These are phyloP conservation scores for Pollenia amentaria DNA, from an alignment of 2,888 invertebrate species.

Conservation along the genomic window DNA sequence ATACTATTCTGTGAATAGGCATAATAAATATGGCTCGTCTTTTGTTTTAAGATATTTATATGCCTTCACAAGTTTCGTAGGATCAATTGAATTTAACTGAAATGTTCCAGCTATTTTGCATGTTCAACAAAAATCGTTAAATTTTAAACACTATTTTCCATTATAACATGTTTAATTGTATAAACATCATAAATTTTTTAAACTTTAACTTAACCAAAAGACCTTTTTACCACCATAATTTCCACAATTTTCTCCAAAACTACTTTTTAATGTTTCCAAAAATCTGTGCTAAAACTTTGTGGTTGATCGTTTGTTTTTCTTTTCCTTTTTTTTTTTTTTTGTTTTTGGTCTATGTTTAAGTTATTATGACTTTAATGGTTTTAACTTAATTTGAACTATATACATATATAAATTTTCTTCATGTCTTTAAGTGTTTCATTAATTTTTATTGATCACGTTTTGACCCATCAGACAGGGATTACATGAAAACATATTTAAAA, in stretches of 20 bases:
- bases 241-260: conserved; percentile 10
- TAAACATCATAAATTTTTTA: conserved; percentile 27
- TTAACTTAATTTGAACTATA: conserved; percentile 66
- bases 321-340: too few species aligned
- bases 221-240: conserved; percentile 30
- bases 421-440: conserved; percentile 70
- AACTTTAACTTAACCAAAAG: conserved; percentile 29
- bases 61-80: too few species aligned
- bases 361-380: conserved; percentile 58
- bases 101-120: not conserved
- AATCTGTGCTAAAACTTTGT: not conserved
- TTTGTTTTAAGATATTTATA: too few species aligned
- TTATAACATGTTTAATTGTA: conserved; percentile 12
- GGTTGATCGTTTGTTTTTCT: not conserved
- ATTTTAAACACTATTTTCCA: not conserved
- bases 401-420: conserved; percentile 49
- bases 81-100: too few species aligned
- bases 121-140: not conserved
- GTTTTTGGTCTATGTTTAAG: conserved; percentile 34
- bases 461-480: conserved; percentile 66
- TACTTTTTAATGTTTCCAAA: conserved; percentile 1
- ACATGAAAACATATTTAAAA: conserved; percentile 3
- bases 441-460: conserved; percentile 75
- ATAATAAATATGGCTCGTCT: too few species aligned
- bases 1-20: too few species aligned